phyloP scores from a whole-genome alignment of 2,888 invertebrate genomes.

The Eubasilissa splendida region DNA sequence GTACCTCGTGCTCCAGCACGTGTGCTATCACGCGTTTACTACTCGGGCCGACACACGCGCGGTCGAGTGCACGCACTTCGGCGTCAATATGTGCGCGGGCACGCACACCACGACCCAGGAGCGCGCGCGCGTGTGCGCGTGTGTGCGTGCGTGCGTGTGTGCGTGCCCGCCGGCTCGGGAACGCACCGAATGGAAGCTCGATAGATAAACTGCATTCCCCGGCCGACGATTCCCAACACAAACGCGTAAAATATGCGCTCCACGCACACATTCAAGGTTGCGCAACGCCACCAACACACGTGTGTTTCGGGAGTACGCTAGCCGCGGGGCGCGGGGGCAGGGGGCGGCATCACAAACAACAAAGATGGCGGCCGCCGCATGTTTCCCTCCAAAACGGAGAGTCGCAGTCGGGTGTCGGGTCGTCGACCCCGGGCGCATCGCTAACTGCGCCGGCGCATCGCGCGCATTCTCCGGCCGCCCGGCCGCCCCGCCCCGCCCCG shows the following conservation, averaged over 20 bases:
- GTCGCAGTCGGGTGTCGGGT: constrained; percentile 25
- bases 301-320: constrained; percentile 17
- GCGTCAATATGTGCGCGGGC: not conserved
- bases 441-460: constrained; percentile 49
- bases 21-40: constrained; percentile 30
- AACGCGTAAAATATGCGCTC: constrained; percentile 28
- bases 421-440: constrained; percentile 52
- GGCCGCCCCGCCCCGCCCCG: constrained; percentile 18
- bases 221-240: constrained; percentile 31
- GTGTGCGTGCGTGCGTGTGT: not conserved
- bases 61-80: constrained; percentile 27
- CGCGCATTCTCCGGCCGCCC: constrained; percentile 46
- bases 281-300: constrained; percentile 40
- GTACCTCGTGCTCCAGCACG: constrained; percentile 46
- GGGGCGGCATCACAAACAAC: constrained; percentile 47
- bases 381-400: constrained; percentile 56
- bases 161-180: constrained; percentile 1
- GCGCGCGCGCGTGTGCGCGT: constrained; percentile 4
- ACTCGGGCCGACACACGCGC: constrained; percentile 24
- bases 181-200: constrained; percentile 35
- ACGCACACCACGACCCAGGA: not conserved
- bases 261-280: constrained; percentile 36
- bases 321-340: constrained; percentile 20
- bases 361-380: constrained; percentile 54
- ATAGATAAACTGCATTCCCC: constrained; percentile 46